Conservation (phyloP, 64 coral and sea anemone species). For the Montipora sp. region DNA sequence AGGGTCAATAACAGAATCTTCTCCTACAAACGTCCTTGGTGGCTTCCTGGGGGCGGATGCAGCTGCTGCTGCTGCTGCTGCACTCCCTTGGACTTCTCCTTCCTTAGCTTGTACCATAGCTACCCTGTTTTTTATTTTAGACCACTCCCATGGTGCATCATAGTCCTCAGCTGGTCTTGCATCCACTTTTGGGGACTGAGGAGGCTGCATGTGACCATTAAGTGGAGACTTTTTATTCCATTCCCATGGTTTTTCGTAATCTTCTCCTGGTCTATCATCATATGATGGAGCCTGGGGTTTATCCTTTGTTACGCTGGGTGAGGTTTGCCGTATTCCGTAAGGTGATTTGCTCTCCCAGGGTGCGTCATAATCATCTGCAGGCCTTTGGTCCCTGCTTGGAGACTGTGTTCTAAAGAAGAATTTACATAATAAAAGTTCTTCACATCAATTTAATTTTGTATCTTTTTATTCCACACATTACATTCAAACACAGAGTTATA, state of each 20-base stretch:
- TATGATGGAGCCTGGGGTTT: constrained; percentile 57
- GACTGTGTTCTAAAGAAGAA: constrained; percentile 35
- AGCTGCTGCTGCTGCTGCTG: constrained; percentile 29
- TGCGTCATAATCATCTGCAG: constrained; percentile 85
- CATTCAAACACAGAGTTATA: too few species aligned
- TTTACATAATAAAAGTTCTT: not conserved
- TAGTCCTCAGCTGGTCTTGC: constrained; percentile 73
- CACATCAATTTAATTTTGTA: not conserved
- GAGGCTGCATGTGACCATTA: not conserved
- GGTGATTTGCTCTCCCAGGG: constrained; percentile 82
- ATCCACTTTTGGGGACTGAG: constrained; percentile 74
- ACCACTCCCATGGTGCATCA: constrained; percentile 89
- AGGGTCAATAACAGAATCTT: constrained; percentile 39
- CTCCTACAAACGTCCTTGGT: constrained; percentile 42
- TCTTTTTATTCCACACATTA: too few species aligned
- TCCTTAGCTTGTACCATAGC: constrained; percentile 53
- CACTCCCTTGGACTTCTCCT: not conserved
- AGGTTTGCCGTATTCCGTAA: constrained; percentile 9
- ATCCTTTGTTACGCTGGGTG: constrained; percentile 43
- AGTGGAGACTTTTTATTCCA: constrained; percentile 40
- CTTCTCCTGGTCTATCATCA: constrained; percentile 67
- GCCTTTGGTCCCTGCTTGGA: constrained; percentile 66
- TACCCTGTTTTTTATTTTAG: constrained; percentile 47
- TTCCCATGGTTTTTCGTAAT: constrained; percentile 93
- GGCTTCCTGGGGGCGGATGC: constrained; percentile 51